Evolutionary conservation across 2,113 vertebrate genomes (phyloP).

Genomic region (Motacilla tschutschensis): DNA sequence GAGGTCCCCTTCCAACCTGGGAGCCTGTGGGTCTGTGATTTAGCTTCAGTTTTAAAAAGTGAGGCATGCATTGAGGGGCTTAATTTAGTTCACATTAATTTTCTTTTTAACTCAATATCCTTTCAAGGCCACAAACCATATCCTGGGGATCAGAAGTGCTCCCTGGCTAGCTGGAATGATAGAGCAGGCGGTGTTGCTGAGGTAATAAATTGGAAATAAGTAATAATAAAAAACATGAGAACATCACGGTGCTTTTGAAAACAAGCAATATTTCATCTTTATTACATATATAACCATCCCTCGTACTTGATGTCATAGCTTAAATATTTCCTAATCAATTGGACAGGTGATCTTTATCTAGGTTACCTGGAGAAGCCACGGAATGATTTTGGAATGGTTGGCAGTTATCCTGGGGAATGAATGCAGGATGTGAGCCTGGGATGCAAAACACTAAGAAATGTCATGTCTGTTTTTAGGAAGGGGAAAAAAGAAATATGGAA

Average conservation of each 20-base stretch:
- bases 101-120: conserved; percentile 34
- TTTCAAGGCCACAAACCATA: conserved; percentile 33
- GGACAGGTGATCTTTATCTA: conserved; percentile 26
- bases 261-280: conserved; percentile 40
- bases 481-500: background rate
- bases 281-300: background rate
- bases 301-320: conserved; percentile 10
- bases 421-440: background rate
- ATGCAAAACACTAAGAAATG: background rate
- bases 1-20: background rate
- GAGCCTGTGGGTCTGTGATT: background rate
- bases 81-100: conserved; percentile 39
- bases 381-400: background rate
- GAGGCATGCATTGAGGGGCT: background rate
- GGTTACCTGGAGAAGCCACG: background rate
- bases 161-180: background rate
- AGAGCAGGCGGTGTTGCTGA: background rate
- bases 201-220: conserved; percentile 38
- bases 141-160: conserved; percentile 10
- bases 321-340: conserved; percentile 22
- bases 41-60: background rate
- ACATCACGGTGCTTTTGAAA: conserved; percentile 20
- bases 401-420: background rate
- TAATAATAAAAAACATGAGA: conserved; percentile 32
- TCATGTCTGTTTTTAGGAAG: conserved; percentile 16